Evolutionary conservation across 1,140 invertebrate genomes (phyloP).

Genomic region (Gonatopus flavifemur): DNA sequence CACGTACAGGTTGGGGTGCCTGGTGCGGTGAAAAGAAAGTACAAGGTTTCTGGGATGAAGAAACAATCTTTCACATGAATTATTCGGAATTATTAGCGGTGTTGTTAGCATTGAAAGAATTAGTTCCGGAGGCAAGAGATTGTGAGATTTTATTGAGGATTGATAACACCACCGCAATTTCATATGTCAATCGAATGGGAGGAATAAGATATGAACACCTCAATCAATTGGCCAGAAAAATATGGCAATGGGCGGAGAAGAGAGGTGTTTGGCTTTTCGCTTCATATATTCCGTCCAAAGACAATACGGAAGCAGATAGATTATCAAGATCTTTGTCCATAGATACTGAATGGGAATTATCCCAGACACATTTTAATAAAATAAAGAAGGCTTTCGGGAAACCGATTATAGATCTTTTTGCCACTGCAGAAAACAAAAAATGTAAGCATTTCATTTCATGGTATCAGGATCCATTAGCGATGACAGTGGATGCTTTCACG

Average conservation of each 20-base stretch:
- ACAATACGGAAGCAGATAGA: too few species aligned
- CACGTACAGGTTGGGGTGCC: slow-evolving; percentile 1
- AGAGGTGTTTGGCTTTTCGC: not conserved
- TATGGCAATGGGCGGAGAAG: too few species aligned
- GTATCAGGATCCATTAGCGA: not conserved
- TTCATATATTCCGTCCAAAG: too few species aligned
- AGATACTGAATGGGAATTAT: not conserved
- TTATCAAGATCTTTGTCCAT: not conserved
- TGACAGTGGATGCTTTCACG: too few species aligned
- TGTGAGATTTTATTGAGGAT: not conserved
- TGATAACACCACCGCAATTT: too few species aligned
- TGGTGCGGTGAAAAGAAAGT: not conserved
- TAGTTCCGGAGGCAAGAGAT: not conserved
- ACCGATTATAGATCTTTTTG: not conserved
- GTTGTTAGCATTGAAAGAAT: too few species aligned
- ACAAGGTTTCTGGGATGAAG: slow-evolving; percentile 2
- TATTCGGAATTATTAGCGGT: slow-evolving; percentile 1
- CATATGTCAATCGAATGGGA: too few species aligned
- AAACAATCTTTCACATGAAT: not conserved
- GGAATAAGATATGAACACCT: too few species aligned
- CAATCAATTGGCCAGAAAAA: too few species aligned
- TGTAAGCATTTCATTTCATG: not conserved
- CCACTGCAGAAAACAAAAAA: not conserved
- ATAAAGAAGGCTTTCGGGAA: not conserved
- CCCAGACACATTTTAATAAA: not conserved